phyloP scores from a whole-genome alignment of 2,113 vertebrate species.

The Alligator mississippiensis region DNA sequence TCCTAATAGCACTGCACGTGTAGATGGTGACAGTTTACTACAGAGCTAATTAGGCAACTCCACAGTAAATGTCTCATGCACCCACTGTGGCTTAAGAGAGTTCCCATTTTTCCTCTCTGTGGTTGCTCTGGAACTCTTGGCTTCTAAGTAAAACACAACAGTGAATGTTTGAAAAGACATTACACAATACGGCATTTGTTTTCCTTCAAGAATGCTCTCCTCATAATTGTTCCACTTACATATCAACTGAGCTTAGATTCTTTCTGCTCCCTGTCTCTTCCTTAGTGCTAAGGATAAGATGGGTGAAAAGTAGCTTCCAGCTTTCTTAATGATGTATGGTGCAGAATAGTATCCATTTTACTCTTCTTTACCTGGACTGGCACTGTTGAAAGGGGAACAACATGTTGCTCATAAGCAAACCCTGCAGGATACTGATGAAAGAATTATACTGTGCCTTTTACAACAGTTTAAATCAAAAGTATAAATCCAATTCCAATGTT shows the following conservation, averaged over 20 bases:
- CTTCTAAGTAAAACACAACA: background rate
- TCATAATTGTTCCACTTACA: background rate
- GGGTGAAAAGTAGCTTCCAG: background rate
- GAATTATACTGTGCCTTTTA: background rate
- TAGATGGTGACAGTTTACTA: too few species aligned
- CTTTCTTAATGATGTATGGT: background rate
- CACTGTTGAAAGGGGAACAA: background rate
- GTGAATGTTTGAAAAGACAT: background rate
- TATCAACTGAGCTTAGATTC: background rate
- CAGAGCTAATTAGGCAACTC: too few species aligned
- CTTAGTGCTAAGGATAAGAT: background rate
- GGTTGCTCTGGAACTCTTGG: fast-evolving
- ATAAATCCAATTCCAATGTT: background rate
- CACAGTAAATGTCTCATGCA: too few species aligned
- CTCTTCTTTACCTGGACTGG: background rate
- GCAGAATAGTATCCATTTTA: background rate
- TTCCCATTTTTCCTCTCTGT: background rate
- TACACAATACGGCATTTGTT: background rate
- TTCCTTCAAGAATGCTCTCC: background rate
- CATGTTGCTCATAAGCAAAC: background rate
- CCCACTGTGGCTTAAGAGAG: too few species aligned
- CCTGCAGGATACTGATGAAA: background rate
- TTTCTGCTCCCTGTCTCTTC: background rate
- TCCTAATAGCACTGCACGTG: too few species aligned
- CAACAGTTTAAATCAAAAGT: background rate